These are phyloP conservation scores for Ctenopoma multispine DNA, from an alignment of 2,797 vertebrate genomes.

Conservation along the genomic window DNA sequence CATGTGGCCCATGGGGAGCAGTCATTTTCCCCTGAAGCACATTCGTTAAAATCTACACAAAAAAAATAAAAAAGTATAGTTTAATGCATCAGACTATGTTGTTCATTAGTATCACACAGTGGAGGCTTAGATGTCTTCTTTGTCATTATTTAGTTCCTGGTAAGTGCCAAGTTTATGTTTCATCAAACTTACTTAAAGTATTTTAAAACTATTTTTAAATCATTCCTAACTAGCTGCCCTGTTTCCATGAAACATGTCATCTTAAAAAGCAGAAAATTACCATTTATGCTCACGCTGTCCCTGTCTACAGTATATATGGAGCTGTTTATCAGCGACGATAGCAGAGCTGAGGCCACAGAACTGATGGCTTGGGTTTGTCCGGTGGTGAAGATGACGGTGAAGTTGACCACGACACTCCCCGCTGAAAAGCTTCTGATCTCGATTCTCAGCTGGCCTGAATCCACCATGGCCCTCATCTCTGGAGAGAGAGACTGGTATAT, in stretches of 20 bases:
- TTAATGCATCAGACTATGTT: background rate
- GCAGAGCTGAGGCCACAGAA: constrained; percentile 70
- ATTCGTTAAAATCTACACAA: constrained; percentile 87
- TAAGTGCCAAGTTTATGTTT: too few species aligned
- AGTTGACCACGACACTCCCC: constrained; percentile 85
- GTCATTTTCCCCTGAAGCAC: constrained; percentile 78
- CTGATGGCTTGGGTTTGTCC: constrained; percentile 61
- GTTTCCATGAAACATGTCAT: background rate
- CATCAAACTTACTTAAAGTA: background rate
- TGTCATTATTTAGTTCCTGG: too few species aligned
- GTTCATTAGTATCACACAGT: background rate
- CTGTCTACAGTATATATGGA: constrained; percentile 77
- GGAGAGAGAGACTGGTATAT: constrained; percentile 75
- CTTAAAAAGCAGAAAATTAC: constrained; percentile 62
- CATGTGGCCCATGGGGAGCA: constrained; percentile 84
- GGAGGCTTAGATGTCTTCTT: too few species aligned
- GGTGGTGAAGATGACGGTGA: constrained; percentile 75
- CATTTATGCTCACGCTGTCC: constrained; percentile 72
- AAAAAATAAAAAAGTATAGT: constrained; percentile 3
- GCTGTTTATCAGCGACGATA: constrained; percentile 79
- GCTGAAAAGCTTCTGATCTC: constrained; percentile 74
- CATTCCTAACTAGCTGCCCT: background rate
- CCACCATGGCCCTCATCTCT: constrained; percentile 74
- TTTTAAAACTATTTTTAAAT: background rate
- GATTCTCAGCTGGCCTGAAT: constrained; percentile 78